Base-by-base conservation (phyloP, 2,797 vertebrate genomes). In the Zalophus californianus region DNA sequence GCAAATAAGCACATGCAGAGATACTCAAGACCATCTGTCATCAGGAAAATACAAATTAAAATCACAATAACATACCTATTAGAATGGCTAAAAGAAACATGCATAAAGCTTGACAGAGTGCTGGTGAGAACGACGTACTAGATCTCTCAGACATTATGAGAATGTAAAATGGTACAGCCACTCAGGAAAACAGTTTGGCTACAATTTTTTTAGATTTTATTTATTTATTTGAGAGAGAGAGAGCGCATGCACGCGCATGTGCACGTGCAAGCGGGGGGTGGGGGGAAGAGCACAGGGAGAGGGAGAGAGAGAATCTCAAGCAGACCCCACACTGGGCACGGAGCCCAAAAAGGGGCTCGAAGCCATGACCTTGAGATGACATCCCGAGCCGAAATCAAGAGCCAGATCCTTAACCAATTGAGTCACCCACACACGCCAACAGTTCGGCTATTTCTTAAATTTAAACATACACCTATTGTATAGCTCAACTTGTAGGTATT, bases 31-130 rank as follows among this genome's bases (percentile, higher is more conserved):
- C n/a, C 66, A 83, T 64, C 62, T 86, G 56, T 90, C 80, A 93
- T 82, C 82, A 82, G 41, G 50, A 90, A 93, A 80, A 83, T 29
- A 20, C n/a, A 60, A 78, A 91, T 41, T 78, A 83, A 90, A 90
- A 77, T 83, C 44, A 72, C 2, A 89, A 21, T 20, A 83, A 58
- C 13, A 35, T 82, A 54, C 58, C 58, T 91, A 66, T n/a, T 41
- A 75, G 60, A 83, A 62, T 72, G 52, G 68, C 35, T 79, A 91
- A 94, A 79, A 56, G 38, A 78, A 70, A 80, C 32, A 68, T 70
- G 72, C 32, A 91, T 18, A 60, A 86, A 77, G 23, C 7, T 84
- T 88, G 16, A 90, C 29, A 41, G 89, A 90, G 35, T 70, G 15
- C 16, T 64, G 14, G 4, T 48, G 21, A 96, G 29, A 92, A 80